Conservation (phyloP, 2,113 vertebrate genomes). For the Calyptommatus sinebrachiatus region DNA sequence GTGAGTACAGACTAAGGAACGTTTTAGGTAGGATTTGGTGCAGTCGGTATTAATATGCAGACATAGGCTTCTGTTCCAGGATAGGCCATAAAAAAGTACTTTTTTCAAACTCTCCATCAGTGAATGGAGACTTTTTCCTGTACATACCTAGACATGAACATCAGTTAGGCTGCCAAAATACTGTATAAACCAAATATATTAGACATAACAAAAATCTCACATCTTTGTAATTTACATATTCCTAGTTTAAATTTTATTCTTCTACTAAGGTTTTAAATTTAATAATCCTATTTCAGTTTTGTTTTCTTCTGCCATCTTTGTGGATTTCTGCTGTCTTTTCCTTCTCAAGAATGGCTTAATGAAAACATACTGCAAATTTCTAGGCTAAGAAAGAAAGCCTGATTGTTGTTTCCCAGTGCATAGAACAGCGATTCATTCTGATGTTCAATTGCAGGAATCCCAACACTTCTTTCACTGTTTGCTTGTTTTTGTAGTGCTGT, state of each 20-base stretch:
- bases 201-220: not conserved
- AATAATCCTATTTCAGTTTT: not conserved
- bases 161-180: too few species aligned
- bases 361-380: not conserved
- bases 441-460: not conserved
- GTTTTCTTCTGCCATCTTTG: not conserved
- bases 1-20: too few species aligned
- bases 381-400: not conserved
- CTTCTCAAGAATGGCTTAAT: not conserved
- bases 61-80: too few species aligned
- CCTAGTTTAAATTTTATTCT: not conserved
- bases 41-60: too few species aligned
- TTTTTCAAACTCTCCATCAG: too few species aligned
- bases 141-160: too few species aligned
- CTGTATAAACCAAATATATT: not conserved
- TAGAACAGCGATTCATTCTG: not conserved
- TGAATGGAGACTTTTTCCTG: too few species aligned
- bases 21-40: too few species aligned
- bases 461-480: not conserved
- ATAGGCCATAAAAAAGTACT: too few species aligned
- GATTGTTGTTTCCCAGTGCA: not conserved
- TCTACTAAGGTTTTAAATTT: not conserved
- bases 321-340: not conserved
- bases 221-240: not conserved
- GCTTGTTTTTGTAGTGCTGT: not conserved